Evolutionary conservation across 2,113 vertebrate genomes (phyloP), one percentile per base, ranked within the genome.

Genomic region (Athene noctua): DNA sequence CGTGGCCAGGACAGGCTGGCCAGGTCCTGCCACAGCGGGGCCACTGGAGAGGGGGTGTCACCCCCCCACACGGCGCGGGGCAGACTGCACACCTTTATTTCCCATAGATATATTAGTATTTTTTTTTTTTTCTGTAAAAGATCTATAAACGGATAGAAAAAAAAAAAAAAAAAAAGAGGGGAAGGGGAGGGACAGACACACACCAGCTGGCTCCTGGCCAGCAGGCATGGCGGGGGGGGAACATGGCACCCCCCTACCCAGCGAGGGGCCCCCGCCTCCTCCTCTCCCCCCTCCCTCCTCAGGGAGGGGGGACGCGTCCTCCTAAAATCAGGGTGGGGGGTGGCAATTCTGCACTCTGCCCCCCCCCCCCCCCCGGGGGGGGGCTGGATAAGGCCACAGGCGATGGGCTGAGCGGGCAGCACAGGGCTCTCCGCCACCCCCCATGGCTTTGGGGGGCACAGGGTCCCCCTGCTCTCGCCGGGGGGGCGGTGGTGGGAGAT

Each of bases 91-190:
- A 10, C 75, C 0, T 19, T 18, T 38, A 21, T 61, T 80, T 86
- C 68, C 13, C 62, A 70, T 51, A n/a, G 67, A 93, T 93, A 91
- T 91, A 93, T 95, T 93, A 91, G 65, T 74, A 57, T 54, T 46
- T 46, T 46, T 44, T 59, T 19, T 51, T 54, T 61, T 89, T 51
- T 61, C 34, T 90, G 77, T 62, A 92, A 92, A 96, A 96, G 59
- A 32, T n/a, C 87, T 96, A 96, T 67, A 96, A 96, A 92, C 3
- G 1, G 44, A 59, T 58, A 88, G 54, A 90, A 94, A 92, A 81
- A 25, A 30, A 44, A 73, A 74, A 90, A 51, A 58, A 54, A 74
- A 81, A 15, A 27, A 25, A 8, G 32, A 16, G 5, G 23, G 6
- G 9, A 9, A 8, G 2, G 32, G 26, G 27, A 21, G 13, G n/a